Evolutionary conservation across 1,140 invertebrate genomes (phyloP).

Genomic region (Papilio glaucus): DNA sequence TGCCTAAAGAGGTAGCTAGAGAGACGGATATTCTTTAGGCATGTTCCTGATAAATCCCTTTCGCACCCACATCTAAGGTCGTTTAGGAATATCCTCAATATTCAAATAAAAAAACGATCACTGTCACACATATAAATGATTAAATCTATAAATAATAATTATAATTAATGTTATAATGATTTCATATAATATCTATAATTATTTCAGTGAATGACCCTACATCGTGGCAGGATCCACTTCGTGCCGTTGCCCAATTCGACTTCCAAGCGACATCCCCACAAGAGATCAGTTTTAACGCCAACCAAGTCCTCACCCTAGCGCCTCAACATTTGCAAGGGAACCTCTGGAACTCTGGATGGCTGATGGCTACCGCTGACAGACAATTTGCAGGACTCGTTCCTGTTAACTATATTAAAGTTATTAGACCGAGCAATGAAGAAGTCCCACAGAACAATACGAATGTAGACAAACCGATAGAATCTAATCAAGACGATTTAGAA

Average conservation of each 20-base stretch:
- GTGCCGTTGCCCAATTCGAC: constrained; percentile 90
- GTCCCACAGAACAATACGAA: constrained; percentile 31
- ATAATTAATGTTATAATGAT: no score
- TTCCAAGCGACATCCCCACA: constrained; percentile 88
- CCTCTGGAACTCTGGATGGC: constrained; percentile 89
- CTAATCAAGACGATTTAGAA: constrained; percentile 4
- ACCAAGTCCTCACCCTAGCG: constrained; percentile 91
- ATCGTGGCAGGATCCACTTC: constrained; percentile 89
- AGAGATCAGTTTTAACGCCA: constrained; percentile 90
- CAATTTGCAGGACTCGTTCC: constrained; percentile 90
- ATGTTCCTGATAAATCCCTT: no score
- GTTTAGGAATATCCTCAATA: no score
- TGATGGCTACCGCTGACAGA: constrained; percentile 88
- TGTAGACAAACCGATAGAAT: constrained; percentile 16
- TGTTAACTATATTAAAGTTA: constrained; percentile 89
- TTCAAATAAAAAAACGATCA: no score
- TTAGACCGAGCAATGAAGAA: constrained; percentile 54
- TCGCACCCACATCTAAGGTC: no score
- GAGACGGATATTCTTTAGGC: no score
- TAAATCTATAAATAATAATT: no score
- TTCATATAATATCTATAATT: not conserved
- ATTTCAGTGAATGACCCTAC: constrained; percentile 85
- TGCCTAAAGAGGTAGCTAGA: no score
- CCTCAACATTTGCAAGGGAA: constrained; percentile 90
- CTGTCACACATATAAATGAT: no score